Evolutionary conservation across 2,113 vertebrate genomes (phyloP), one percentile per base, ranked within the genome.

Genomic region (Petroica traversi): DNA sequence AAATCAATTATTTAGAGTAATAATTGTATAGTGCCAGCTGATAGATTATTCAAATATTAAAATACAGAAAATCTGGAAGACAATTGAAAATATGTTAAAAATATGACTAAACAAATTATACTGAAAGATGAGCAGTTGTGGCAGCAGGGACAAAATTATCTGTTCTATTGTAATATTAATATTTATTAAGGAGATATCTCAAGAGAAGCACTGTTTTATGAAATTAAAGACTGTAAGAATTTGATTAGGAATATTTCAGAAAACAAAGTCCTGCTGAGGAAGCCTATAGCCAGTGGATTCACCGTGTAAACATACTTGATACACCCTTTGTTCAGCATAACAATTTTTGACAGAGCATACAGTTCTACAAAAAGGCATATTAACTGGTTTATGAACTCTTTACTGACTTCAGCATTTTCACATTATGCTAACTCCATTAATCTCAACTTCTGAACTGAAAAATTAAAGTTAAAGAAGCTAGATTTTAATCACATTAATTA

Each of bases 401-500:
- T 13, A 59, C 29, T 55, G 34, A 75, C 33, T 85, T 69, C 40
- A 83, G 34, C 15, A 23, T 78, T 69, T 75, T 93, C 26, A 87
- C 40, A 12, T 13, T 59, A 11, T 34, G 11, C 26, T 89, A 84
- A 88, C 33, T 62, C 38, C 33, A 78, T 86, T 84, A 96, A 84
- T 90, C 45, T 71, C 19, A 36, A 17, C 62, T 91, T 80, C 72
- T 80, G 19, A 28, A 58, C 20, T 81, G 77, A 91, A 95, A 92
- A 88, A 78, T 61, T 45, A 77, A 89, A 93, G n/a, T 63, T 62
- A 66, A 25, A 85, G 77, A 69, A 92, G 26, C 38, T 43, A 67
- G 43, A 79, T 78, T 89, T 86, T 87, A 82, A 94, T 94, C 58
- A 82, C 31, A 46, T 69, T 73, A 84, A 93, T 93, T 88, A 48